Conservation (phyloP, 2,888 invertebrate species). For the Hypercompe scribonia region DNA sequence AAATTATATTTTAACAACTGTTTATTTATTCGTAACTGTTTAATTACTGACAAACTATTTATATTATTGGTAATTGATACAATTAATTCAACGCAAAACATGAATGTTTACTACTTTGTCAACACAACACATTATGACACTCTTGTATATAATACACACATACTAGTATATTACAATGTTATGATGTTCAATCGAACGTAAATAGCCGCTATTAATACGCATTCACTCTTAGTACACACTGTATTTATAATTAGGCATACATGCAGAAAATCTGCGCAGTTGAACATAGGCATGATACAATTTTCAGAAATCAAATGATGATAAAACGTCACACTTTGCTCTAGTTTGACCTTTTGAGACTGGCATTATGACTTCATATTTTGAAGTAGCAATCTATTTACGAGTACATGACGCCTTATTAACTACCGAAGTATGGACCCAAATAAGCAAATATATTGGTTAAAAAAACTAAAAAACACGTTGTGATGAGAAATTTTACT, state of each 20-base stretch:
- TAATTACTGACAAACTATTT: neutral
- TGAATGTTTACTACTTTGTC: neutral
- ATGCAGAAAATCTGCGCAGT: neutral
- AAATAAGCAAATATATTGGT: neutral
- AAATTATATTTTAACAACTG: neutral
- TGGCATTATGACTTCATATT: neutral
- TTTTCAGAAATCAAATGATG: slow-evolving; percentile 1
- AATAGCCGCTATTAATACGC: neutral
- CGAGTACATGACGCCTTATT: slow-evolving; percentile 14
- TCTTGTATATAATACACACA: neutral
- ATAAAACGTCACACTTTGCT: neutral
- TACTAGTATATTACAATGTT: neutral
- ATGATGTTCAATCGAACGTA: neutral
- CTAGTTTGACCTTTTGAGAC: slow-evolving; percentile 35
- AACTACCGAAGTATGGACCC: slow-evolving; percentile 17
- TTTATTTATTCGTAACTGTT: neutral
- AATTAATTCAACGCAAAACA: neutral
- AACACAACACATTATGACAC: neutral
- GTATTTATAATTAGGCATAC: neutral
- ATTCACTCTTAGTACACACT: neutral
- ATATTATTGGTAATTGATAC: neutral
- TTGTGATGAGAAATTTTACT: no score
- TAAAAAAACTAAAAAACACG: no score
- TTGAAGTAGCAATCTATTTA: slow-evolving; percentile 12
- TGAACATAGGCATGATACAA: neutral